Conservation (phyloP, 1,140 invertebrate species). For the Manduca sexta region DNA sequence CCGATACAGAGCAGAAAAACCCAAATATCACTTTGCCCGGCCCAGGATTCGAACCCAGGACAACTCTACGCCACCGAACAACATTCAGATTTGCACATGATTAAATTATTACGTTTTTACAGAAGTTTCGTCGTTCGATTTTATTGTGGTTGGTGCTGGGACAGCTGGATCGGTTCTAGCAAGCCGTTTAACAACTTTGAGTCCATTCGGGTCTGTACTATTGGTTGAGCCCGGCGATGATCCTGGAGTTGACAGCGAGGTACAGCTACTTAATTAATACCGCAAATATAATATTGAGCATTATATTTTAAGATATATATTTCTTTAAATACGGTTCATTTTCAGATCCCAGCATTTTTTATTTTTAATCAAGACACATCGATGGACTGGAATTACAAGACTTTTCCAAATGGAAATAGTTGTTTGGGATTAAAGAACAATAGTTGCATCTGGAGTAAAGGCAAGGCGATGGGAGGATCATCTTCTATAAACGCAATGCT, state of each 20-base stretch:
- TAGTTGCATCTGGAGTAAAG: not conserved
- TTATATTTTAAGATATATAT: too few relatives aligned
- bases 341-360: not conserved
- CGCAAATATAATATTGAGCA: too few relatives aligned
- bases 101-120: too few relatives aligned
- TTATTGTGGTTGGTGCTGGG: conserved; percentile 76
- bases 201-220: conserved; percentile 70
- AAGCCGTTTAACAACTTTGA: conserved; percentile 69
- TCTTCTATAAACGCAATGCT: too few relatives aligned
- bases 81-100: too few relatives aligned
- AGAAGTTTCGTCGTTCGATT: not conserved
- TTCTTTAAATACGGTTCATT: too few relatives aligned
- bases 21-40: too few relatives aligned
- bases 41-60: too few relatives aligned
- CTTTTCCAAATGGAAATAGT: not conserved
- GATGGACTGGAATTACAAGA: not conserved
- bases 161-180: conserved; percentile 79
- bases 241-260: conserved; percentile 69
- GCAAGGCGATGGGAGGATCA: not conserved
- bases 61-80: too few relatives aligned
- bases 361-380: not conserved
- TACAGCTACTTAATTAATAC: too few relatives aligned
- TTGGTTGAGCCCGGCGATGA: conserved; percentile 77
- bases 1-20: too few relatives aligned
- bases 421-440: not conserved